Percentiles rank a stretch among this genome's conserved stretches.
Conservation (phyloP, 2,797 vertebrate genomes). For the Podarcis lilfordi region DNA sequence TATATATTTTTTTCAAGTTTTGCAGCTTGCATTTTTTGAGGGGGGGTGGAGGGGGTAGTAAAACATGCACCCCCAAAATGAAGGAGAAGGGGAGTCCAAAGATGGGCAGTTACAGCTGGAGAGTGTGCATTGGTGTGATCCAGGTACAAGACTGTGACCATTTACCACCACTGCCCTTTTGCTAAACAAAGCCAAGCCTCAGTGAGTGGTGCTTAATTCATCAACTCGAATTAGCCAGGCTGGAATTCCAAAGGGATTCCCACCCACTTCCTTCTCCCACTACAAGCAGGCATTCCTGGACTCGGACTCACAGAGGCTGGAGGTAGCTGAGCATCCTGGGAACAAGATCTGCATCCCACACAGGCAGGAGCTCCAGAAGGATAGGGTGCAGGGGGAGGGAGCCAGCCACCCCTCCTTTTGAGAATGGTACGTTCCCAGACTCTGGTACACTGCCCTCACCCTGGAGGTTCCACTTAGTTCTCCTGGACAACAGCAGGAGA, state of each 20-base stretch:
- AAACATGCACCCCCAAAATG: not conserved
- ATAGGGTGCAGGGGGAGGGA: not conserved
- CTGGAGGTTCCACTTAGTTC: too few species aligned
- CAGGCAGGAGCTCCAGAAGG: not conserved
- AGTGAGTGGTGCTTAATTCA: conserved; percentile 5
- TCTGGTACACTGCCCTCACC: not conserved
- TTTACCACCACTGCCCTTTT: not conserved
- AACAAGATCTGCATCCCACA: not conserved
- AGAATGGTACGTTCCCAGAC: too few species aligned
- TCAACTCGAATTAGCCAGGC: conserved; percentile 11
- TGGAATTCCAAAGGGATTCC: not conserved
- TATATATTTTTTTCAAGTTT: too few species aligned
- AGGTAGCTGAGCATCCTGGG: not conserved
- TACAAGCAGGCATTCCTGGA: not conserved
- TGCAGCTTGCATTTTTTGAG: not conserved
- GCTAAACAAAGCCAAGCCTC: conserved; percentile 2
- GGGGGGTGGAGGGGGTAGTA: not conserved
- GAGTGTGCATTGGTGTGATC: not conserved
- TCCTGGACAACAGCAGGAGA: too few species aligned
- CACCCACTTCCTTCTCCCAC: too few species aligned
- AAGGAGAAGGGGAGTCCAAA: not conserved
- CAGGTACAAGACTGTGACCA: too few species aligned
- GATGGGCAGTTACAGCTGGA: too few species aligned
- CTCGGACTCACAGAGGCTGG: not conserved
- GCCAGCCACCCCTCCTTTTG: not conserved